phyloP scores from a whole-genome alignment of 2,113 vertebrate species.

The Kryptolebias marmoratus region DNA sequence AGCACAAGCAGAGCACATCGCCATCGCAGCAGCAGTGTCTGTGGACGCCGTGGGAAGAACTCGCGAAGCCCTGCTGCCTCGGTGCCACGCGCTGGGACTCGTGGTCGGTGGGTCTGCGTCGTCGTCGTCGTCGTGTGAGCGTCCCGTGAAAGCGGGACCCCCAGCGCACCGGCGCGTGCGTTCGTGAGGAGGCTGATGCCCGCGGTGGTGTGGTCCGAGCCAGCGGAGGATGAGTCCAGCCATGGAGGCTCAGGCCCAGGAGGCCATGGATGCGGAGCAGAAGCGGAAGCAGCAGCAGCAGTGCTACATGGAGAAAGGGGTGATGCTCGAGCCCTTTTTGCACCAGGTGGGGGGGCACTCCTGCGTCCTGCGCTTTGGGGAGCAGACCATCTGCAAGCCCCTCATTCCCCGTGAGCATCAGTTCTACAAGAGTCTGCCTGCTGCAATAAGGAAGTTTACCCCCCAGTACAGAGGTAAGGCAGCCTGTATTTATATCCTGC shows the following conservation, averaged over 20 bases:
- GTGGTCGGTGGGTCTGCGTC: constrained; percentile 35
- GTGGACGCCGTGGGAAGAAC: constrained; percentile 25
- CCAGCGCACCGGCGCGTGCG: constrained; percentile 43
- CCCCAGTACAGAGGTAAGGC: constrained; percentile 95
- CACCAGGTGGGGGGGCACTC: constrained; percentile 97
- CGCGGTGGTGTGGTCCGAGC: constrained; percentile 67
- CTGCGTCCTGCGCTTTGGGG: constrained; percentile 94
- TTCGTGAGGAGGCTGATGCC: constrained; percentile 84
- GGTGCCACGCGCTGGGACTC: constrained; percentile 11
- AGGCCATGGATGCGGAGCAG: constrained; percentile 91
- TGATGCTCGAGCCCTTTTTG: constrained; percentile 94
- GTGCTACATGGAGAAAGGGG: constrained; percentile 84
- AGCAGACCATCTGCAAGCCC: constrained; percentile 97
- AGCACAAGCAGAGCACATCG: constrained; percentile 24
- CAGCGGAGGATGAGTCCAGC: constrained; percentile 96
- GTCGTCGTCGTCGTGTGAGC: constrained; percentile 7
- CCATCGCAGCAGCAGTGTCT: constrained; percentile 8
- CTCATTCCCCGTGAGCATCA: constrained; percentile 94
- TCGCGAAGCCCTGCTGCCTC: constrained; percentile 1
- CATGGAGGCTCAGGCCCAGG: constrained; percentile 83
- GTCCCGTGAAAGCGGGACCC: constrained; percentile 18
- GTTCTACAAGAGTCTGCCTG: constrained; percentile 95
- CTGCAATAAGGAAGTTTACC: constrained; percentile 93
- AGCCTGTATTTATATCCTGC: neutral
- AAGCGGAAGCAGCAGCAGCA: constrained; percentile 67